Base-by-base conservation (phyloP, 2,113 vertebrate species). In the Calyptommatus sinebrachiatus region DNA sequence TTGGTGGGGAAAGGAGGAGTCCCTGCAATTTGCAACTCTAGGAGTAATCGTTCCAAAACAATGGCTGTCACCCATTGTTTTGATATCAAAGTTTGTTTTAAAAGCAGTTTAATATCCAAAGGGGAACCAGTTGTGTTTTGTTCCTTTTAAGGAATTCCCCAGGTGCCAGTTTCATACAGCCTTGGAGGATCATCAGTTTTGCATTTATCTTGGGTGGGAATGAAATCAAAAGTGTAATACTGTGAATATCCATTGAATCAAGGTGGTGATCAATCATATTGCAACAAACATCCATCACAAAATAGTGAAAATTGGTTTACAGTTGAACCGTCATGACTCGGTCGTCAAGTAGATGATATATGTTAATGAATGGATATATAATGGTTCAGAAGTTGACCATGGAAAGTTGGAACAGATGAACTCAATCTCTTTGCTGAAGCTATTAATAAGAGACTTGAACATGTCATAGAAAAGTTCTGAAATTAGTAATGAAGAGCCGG, bases 1-100 rank as follows among this genome's bases (percentile, higher is more conserved):
- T 35, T n/a, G 45, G 67, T 22, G 8, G 65, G 28, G 21, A 21
- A 7, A 48, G 41, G 21, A 12, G 9, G n/a, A 46, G 14, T 22
- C 73, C n/a, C 24, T 50, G 20, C 80, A 20, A 53, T 16, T 81
- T 88, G 80, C 91, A 92, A 86, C 91, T 93, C 86, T 90, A 80
- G 90, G 84, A 84, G 82, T 76, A 86, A 86, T 89, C 87, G 82
- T 79, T 89, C 50, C 80, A 81, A 71, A 5, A 69, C 81, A 77
- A 79, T 77, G 84, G 83, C 82, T 88, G 83, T 84, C 80, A 87
- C 91, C 89, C 71, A 87, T 78, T 88, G 85, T 90, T 95, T 94
- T 93, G 91, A 84, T 93, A 91, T 90, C 89, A 91, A 89, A 86
- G 72, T 65, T 57, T 91, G 69, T 48, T 83, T 90, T 86, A 85